Evolutionary conservation across 1,140 invertebrate genomes (phyloP).

Genomic region (Stegodyphus dumicola): DNA sequence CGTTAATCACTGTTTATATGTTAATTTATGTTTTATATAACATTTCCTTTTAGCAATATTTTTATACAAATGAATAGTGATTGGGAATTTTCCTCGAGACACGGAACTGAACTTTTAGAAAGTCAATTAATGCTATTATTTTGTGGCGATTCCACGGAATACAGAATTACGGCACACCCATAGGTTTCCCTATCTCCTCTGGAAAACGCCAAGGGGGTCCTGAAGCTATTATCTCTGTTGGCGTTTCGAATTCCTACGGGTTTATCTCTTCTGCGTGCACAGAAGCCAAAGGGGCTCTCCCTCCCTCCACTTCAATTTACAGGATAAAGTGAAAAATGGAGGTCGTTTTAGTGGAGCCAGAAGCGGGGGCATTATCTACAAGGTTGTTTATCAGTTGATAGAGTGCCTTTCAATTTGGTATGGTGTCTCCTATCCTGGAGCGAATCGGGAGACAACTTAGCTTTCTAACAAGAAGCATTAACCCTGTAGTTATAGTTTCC

Average conservation of each 20-base stretch:
- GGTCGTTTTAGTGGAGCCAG: conserved; percentile 7
- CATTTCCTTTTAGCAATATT: no score
- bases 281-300: conserved; percentile 45
- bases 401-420: no score
- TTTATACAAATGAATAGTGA: no score
- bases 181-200: conserved; percentile 26
- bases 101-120: no score
- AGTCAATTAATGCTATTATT: no score
- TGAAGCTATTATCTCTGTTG: conserved; percentile 49
- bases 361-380: neutral
- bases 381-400: neutral
- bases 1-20: no score
- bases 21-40: no score
- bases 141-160: no score
- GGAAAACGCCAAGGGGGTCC: conserved; percentile 38
- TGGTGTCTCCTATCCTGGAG: no score
- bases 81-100: no score
- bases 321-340: conserved; percentile 42
- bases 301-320: conserved; percentile 20
- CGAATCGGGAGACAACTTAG: no score
- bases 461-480: no score
- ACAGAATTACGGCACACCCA: conserved; percentile 23
- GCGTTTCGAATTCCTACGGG: conserved; percentile 28
- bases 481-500: neutral
- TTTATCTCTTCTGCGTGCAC: conserved; percentile 46